Evolutionary conservation across 2,797 vertebrate genomes (phyloP).

Genomic region (Onychomys arenicola): DNA sequence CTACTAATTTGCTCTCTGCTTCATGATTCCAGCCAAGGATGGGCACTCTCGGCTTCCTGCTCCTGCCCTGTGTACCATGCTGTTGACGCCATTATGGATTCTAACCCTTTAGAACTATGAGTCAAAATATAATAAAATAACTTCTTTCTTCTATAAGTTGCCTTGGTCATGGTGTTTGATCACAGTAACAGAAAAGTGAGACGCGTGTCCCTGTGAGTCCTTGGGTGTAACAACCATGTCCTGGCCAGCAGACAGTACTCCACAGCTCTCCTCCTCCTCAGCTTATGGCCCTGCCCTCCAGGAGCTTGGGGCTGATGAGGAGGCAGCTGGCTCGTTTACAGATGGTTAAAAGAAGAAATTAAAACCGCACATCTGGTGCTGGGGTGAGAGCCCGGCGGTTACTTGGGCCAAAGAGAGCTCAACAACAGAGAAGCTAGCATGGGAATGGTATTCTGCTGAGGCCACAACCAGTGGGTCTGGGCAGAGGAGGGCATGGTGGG

Average conservation of each 20-base stretch:
- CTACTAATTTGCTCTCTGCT: not conserved
- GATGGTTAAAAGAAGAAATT: not conserved
- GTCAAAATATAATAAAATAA: not conserved
- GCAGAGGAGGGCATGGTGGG: fast-evolving
- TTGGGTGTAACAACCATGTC: not conserved
- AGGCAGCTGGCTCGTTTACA: not conserved
- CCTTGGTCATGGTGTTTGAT: not conserved
- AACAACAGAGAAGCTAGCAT: not conserved
- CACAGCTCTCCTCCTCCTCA: not conserved
- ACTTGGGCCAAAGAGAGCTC: no score
- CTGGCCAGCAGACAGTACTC: not conserved
- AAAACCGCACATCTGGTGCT: not conserved
- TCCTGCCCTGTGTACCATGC: no score
- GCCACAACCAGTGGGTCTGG: not conserved
- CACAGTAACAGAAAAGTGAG: not conserved
- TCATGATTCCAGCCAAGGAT: not conserved
- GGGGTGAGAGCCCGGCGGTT: not conserved
- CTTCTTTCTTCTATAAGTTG: not conserved
- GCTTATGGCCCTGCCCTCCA: not conserved
- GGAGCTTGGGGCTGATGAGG: not conserved
- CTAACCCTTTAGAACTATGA: not conserved
- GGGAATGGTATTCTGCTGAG: not conserved
- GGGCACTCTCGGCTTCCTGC: not conserved
- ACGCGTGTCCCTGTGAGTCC: not conserved
- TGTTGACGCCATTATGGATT: not conserved